Conservation (phyloP, 2,888 invertebrate species). For the Microctonus hyperodae region DNA sequence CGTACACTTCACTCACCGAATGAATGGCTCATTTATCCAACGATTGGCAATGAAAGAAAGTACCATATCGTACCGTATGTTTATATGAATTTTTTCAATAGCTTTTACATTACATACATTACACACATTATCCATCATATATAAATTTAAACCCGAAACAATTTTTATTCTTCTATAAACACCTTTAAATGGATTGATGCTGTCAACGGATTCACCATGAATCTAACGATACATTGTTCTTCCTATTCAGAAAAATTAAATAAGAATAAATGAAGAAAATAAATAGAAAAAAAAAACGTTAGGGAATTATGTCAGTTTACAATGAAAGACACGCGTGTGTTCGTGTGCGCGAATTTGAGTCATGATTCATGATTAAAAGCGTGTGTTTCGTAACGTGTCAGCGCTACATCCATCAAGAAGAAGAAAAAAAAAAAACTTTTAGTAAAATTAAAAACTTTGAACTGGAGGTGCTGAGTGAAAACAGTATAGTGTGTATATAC, state of each 20-base stretch:
- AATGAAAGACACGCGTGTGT: neutral
- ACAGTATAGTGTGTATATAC: neutral
- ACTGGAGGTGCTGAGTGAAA: neutral
- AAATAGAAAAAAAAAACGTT: neutral
- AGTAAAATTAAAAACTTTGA: conserved; percentile 10
- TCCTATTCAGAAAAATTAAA: neutral
- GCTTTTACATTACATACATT: conserved; percentile 7
- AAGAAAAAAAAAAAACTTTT: conserved; percentile 3
- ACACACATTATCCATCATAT: conserved; percentile 13
- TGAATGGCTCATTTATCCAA: conserved; percentile 36
- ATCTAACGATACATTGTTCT: conserved; percentile 14
- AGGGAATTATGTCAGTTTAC: neutral
- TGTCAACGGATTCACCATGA: neutral
- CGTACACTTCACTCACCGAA: conserved; percentile 21
- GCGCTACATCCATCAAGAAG: neutral
- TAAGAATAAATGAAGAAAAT: neutral
- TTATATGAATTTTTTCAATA: conserved; percentile 8
- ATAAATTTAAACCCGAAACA: neutral
- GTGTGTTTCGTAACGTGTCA: conserved; percentile 14
- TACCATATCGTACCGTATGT: conserved; percentile 32
- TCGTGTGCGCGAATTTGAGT: conserved; percentile 13
- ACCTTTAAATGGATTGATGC: conserved; percentile 17
- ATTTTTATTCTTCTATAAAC: conserved; percentile 16
- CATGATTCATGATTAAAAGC: conserved; percentile 21
- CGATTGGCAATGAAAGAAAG: conserved; percentile 40